phyloP scores from a whole-genome alignment of 2,888 invertebrate genomes.

The Emmelina monodactyla region DNA sequence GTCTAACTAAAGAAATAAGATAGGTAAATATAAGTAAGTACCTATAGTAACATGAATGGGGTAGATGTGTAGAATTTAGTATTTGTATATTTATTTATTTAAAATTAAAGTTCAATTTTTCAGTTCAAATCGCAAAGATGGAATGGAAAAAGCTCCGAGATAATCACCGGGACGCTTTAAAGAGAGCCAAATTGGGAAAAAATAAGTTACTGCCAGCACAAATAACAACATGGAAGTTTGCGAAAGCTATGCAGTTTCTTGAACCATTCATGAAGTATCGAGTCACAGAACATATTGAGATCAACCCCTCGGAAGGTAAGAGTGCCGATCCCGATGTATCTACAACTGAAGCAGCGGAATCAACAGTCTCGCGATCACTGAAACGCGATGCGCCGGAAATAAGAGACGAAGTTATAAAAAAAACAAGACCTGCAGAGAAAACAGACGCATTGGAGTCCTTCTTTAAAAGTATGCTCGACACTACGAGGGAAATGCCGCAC shows the following conservation, averaged over 20 bases:
- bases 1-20: no score
- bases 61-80: neutral
- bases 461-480: slow-evolving; percentile 44
- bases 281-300: slow-evolving; percentile 50
- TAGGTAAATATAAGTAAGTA: no score
- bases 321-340: slow-evolving; percentile 35
- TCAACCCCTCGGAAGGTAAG: slow-evolving; percentile 25
- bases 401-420: slow-evolving; percentile 12
- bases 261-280: slow-evolving; percentile 57
- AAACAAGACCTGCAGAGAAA: slow-evolving; percentile 18
- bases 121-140: slow-evolving; percentile 46
- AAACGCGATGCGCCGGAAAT: slow-evolving; percentile 19
- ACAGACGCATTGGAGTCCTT: slow-evolving; percentile 45
- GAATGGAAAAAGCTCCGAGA: slow-evolving; percentile 55
- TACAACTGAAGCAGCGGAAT: slow-evolving; percentile 26
- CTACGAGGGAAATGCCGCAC: slow-evolving; percentile 45
- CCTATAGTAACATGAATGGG: neutral
- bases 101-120: slow-evolving; percentile 18
- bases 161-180: slow-evolving; percentile 50
- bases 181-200: slow-evolving; percentile 50
- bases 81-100: neutral
- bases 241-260: slow-evolving; percentile 53
- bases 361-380: slow-evolving; percentile 16
- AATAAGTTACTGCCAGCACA: slow-evolving; percentile 52
- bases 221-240: slow-evolving; percentile 57